These are phyloP conservation scores for Lasioglossum villosulum DNA, from an alignment of 2,888 invertebrate genomes.

Conservation along the genomic window DNA sequence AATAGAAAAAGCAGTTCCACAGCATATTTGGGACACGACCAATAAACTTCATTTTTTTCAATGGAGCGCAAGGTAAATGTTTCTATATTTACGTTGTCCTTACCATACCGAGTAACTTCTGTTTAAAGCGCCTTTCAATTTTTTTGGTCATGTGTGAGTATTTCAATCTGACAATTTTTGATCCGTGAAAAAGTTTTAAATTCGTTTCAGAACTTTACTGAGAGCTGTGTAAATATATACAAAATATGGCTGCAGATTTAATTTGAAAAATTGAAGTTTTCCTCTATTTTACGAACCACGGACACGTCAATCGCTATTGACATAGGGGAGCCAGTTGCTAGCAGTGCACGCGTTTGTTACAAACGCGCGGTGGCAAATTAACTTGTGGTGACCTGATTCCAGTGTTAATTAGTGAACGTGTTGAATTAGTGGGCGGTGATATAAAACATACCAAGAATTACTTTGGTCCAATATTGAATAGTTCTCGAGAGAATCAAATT, in stretches of 20 bases:
- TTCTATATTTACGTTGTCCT: neutral
- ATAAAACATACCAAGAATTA: neutral
- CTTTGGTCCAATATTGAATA: neutral
- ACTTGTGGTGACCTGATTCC: slow-evolving; percentile 1
- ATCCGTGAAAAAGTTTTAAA: neutral
- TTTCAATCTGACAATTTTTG: neutral
- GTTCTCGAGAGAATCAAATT: neutral
- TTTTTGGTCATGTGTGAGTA: neutral
- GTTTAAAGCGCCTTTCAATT: neutral
- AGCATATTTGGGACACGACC: neutral
- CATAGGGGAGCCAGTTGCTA: neutral
- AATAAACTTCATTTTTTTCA: neutral
- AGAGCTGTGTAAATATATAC: neutral
- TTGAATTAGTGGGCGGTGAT: neutral
- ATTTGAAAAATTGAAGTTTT: neutral
- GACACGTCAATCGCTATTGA: neutral
- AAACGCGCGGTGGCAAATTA: neutral
- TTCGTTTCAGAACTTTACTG: neutral
- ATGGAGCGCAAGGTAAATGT: neutral
- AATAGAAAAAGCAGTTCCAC: neutral
- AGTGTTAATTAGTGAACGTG: neutral
- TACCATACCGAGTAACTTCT: neutral
- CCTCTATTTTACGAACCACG: neutral
- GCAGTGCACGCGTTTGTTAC: neutral
- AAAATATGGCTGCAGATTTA: neutral